Conservation (phyloP, 2,113 vertebrate species). For the Fulmarus glacialis region DNA sequence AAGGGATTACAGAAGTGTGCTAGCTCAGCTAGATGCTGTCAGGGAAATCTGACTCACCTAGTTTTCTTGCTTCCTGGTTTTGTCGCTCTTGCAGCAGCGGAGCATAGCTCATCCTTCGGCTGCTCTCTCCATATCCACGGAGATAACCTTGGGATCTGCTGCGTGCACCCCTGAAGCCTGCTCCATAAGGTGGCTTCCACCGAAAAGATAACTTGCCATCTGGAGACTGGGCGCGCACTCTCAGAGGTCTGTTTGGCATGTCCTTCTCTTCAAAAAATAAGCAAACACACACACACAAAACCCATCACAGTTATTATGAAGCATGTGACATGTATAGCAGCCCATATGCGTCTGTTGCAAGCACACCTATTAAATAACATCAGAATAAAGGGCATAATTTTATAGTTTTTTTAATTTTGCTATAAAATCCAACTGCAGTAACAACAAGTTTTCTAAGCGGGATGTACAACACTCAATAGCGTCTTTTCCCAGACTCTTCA, state of each 20-base stretch:
- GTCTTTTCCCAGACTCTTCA: not conserved
- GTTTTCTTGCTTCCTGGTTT: conserved; percentile 81
- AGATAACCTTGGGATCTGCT: conserved; percentile 74
- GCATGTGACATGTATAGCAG: fast-evolving
- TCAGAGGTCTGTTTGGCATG: conserved; percentile 73
- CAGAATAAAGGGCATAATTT: not conserved
- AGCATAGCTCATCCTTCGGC: conserved; percentile 78
- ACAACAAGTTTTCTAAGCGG: not conserved
- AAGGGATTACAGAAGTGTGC: not conserved
- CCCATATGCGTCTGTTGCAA: not conserved
- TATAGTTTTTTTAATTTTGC: not conserved
- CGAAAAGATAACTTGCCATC: conserved; percentile 67
- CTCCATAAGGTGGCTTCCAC: conserved; percentile 83
- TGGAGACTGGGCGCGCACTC: conserved; percentile 68
- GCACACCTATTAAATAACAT: not conserved
- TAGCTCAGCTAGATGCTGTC: not conserved
- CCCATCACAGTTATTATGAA: not conserved
- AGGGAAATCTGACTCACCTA: conserved; percentile 77
- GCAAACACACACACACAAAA: conserved; percentile 33
- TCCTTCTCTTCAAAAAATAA: conserved; percentile 80
- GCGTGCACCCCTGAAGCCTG: conserved; percentile 81
- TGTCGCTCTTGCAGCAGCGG: conserved; percentile 84
- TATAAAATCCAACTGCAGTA: not conserved
- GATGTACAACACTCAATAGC: not conserved
- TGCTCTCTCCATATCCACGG: conserved; percentile 78